Evolutionary conservation across 1,140 invertebrate species (phyloP), one percentile per base, ranked within the genome.

Genomic region (Penaeus vannamei): DNA sequence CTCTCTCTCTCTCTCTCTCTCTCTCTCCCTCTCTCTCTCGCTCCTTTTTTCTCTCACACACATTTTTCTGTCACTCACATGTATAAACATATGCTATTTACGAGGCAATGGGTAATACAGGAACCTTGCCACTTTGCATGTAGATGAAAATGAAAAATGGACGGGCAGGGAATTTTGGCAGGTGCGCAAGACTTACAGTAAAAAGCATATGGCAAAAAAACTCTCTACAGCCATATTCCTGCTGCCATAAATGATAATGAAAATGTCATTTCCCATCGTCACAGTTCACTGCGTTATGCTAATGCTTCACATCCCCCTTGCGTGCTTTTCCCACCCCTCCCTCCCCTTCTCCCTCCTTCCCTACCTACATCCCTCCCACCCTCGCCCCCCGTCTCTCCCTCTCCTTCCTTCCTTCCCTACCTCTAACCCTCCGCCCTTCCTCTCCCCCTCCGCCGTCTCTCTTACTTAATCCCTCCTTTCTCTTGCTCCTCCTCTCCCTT

Each of bases 221-320:
- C 22, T 77, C 64, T 22, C 85, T 36, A 20, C 29, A 23, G 26
- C 76, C 60, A 81, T 81, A 80, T 81, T 81, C 42, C 72, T 64
- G 76, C 85, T 86, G 85, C 85, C 85, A 80, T 86, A 80, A 86
- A 79, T 86, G 85, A 86, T 86, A 81, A 86, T 86, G 85, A 86
- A 86, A 86, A 86, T 64, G 85, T 46, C 85, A 86, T 81, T 86
- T 62, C 59, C 23, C 36, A 86, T 86, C 85, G 64, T 46, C 85
- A 86, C 85, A 64, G 76, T 29, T 77, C 76, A 80, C 59, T 81
- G 85, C 72, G 85, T 86, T 86, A 86, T 86, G 85, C 76, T 86
- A 86, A 86, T 86, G 85, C 32, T 59, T 80, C 85, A 42, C 76
- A 79, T 60, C 29, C 29, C 76, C 62, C 53, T 23, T 62, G 77